Evolutionary conservation across 1,140 invertebrate species (phyloP).

Genomic region (Mactra quadrangularis): DNA sequence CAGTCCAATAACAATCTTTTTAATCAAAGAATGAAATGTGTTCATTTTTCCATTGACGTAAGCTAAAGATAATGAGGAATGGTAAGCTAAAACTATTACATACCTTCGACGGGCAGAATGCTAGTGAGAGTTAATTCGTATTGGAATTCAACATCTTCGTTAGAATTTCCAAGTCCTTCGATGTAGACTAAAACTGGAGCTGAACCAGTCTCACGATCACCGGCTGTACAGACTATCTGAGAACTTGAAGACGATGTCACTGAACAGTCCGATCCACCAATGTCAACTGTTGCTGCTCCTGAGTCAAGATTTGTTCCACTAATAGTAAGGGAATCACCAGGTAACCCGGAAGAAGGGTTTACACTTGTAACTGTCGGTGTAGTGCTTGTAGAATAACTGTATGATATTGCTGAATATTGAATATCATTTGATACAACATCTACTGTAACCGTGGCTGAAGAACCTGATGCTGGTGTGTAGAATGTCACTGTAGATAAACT

Average conservation of each 20-base stretch:
- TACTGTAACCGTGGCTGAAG: conserved; percentile 49
- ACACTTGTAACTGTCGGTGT: conserved; percentile 68
- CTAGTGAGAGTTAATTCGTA: conserved; percentile 60
- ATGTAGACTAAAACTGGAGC: conserved; percentile 65
- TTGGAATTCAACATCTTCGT: conserved; percentile 65
- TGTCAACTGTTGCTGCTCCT: conserved; percentile 34
- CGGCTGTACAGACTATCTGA: conserved; percentile 63
- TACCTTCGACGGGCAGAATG: conserved; percentile 69
- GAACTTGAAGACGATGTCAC: conserved; percentile 55
- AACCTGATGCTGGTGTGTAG: conserved; percentile 55
- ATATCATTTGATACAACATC: conserved; percentile 65
- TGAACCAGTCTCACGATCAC: conserved; percentile 62
- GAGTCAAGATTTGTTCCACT: conserved; percentile 58
- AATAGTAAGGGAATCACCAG: conserved; percentile 63
- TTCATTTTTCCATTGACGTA: too few relatives aligned
- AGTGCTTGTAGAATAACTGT: conserved; percentile 15
- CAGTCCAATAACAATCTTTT: too few relatives aligned
- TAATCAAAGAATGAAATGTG: too few relatives aligned
- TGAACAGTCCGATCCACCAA: conserved; percentile 61
- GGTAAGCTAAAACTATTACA: too few relatives aligned
- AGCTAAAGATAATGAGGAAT: too few relatives aligned
- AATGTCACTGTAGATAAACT: conserved; percentile 61
- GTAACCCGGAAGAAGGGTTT: conserved; percentile 57
- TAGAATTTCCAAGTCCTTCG: conserved; percentile 49
- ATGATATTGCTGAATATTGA: conserved; percentile 47